Evolutionary conservation across 2,888 invertebrate species (phyloP), one percentile per base, ranked within the genome.

Genomic region (Prosopocoilus inquinatus): DNA sequence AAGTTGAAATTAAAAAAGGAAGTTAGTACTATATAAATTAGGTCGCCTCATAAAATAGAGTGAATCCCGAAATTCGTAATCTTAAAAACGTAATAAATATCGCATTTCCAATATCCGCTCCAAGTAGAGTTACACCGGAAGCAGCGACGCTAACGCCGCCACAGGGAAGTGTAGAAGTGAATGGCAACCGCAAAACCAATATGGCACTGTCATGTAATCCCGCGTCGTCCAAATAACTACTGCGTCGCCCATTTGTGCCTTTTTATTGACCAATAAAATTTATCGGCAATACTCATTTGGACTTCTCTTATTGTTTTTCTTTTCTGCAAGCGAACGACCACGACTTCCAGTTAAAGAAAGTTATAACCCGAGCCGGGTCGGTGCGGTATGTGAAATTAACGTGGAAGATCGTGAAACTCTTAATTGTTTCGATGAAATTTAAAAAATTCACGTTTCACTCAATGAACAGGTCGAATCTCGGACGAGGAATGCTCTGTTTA

Each of bases 71-170:
- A 41, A 41, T 41, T 41, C 41, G 41, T 48, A 55, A 57, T 59
- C 44, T 49, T 44, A 38, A 51, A 57, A 61, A 62, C 49, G 58
- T 57, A 72, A 72, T 73, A 73, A 72, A 72, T 73, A 74, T 73
- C 73, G 62, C 67, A 71, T 72, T 72, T 72, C 71, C 73, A 73
- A 73, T 73, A 73, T 73, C 73, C 73, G 71, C 64, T 64, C 63
- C 64, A 65, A 59, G 65, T 60, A 63, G 55, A 53, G 53, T 60
- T 59, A 58, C 55, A 44, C 62, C 64, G 65, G 64, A 67, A 64
- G 56, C 61, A 58, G 59, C 62, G 62, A 58, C 58, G 57, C 35
- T 34, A 41, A 33, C 20, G 47, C 57, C 55, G 57, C 58, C 60
- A 62, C 62, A 58, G 60, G 54, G 63, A 61, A 61, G 57, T 61